phyloP scores from a whole-genome alignment of 2,797 vertebrate genomes.

The Myotis findleyi region DNA sequence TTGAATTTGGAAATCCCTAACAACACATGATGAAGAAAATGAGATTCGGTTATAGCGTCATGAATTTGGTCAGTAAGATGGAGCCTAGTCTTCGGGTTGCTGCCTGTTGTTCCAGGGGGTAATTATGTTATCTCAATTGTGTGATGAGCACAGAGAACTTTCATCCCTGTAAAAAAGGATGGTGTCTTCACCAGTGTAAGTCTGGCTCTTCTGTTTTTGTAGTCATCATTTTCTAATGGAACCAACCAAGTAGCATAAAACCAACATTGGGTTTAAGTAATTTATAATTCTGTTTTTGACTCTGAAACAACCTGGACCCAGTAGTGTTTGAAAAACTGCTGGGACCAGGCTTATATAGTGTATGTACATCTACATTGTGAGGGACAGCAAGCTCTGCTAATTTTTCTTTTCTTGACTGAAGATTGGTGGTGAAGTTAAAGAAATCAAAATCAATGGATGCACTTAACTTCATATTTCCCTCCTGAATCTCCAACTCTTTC shows the following conservation, averaged over 20 bases:
- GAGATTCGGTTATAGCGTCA: conserved; percentile 68
- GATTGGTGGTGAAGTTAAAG: conserved; percentile 58
- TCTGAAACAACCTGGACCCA: conserved; percentile 43
- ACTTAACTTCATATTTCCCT: not conserved
- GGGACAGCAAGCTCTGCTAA: conserved; percentile 17
- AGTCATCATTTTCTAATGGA: conserved; percentile 82
- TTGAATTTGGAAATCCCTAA: conserved; percentile 75
- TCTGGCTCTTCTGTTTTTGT: conserved; percentile 73
- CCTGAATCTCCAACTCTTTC: conserved; percentile 49
- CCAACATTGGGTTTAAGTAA: conserved; percentile 70
- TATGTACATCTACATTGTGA: not conserved
- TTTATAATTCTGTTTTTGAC: conserved; percentile 76
- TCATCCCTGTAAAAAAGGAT: conserved; percentile 74
- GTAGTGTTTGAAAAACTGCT: conserved; percentile 65
- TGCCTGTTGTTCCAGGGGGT: conserved; percentile 80
- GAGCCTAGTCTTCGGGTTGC: conserved; percentile 66
- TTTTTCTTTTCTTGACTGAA: conserved; percentile 58
- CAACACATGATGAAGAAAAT: conserved; percentile 69
- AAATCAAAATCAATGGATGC: conserved; percentile 38
- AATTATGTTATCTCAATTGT: conserved; percentile 80
- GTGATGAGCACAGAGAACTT: conserved; percentile 76
- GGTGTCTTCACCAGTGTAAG: conserved; percentile 77
- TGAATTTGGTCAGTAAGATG: conserved; percentile 63
- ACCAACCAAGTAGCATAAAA: conserved; percentile 73
- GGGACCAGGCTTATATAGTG: not conserved